These are phyloP conservation scores for Meiosimyza decipiens DNA, from an alignment of 2,888 invertebrate genomes.

Conservation along the genomic window DNA sequence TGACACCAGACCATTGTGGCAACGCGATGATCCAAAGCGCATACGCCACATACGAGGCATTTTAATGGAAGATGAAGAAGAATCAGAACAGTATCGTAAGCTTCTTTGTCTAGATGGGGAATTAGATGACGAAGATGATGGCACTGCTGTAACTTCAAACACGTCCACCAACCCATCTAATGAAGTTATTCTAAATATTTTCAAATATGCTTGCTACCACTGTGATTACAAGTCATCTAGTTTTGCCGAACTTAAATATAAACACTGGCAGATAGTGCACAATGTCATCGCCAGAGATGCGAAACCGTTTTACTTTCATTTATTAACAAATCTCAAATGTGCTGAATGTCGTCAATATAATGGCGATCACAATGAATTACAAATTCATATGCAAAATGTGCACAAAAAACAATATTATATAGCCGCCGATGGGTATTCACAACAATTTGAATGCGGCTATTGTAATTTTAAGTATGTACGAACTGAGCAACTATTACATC, in stretches of 20 bases:
- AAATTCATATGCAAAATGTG: constrained; percentile 47
- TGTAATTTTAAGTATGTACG: constrained; percentile 48
- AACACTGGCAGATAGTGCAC: constrained; percentile 51
- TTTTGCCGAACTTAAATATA: constrained; percentile 46
- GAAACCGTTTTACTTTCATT: constrained; percentile 56
- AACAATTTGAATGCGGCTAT: constrained; percentile 50
- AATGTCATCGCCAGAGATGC: constrained; percentile 38
- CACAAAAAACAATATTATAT: constrained; percentile 60
- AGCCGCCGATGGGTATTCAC: constrained; percentile 53
- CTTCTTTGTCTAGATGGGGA: constrained; percentile 36
- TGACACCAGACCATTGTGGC: constrained; percentile 70
- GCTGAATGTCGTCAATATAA: constrained; percentile 49
- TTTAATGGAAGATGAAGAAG: constrained; percentile 69
- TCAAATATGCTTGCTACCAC: constrained; percentile 53
- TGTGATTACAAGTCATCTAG: constrained; percentile 48
- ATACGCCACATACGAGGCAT: constrained; percentile 73
- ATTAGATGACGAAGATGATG: constrained; percentile 38
- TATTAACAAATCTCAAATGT: constrained; percentile 54
- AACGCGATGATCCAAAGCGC: constrained; percentile 69
- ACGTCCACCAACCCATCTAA: not conserved
- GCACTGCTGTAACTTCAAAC: constrained; percentile 25
- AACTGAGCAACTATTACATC: constrained; percentile 44
- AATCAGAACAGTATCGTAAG: constrained; percentile 46
- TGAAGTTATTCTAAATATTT: constrained; percentile 1
- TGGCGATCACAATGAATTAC: constrained; percentile 49